Percentiles rank a stretch among this genome's conserved stretches.
Evolutionary conservation across 2,888 invertebrate species (phyloP).

Genomic region (Drosophila cognata): DNA sequence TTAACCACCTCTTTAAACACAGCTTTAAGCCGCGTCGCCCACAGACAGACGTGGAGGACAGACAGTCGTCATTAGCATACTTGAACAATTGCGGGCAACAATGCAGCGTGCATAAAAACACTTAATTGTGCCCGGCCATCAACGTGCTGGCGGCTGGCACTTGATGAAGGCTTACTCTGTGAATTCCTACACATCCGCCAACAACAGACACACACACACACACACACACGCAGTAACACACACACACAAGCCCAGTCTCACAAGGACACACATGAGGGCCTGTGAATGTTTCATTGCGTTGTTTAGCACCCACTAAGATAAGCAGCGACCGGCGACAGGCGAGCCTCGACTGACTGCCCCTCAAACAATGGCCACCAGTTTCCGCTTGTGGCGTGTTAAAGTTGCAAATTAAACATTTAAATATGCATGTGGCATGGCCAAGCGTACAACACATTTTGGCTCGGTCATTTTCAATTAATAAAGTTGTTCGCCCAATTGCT

Average conservation of each 20-base stretch:
- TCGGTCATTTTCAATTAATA: conserved; percentile 51
- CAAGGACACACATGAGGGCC: conserved; percentile 41
- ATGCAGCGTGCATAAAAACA: conserved; percentile 74
- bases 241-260: conserved; percentile 1
- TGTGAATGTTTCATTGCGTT: conserved; percentile 62
- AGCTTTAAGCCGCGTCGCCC: background rate
- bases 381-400: conserved; percentile 19
- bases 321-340: conserved; percentile 8
- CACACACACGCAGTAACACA: conserved; percentile 12
- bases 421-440: conserved; percentile 50
- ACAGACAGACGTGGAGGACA: background rate
- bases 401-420: conserved; percentile 63
- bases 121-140: conserved; percentile 76
- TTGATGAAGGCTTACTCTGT: conserved; percentile 53
- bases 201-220: conserved; percentile 4
- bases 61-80: conserved; percentile 70
- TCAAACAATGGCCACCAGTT: conserved; percentile 8
- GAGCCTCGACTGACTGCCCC: background rate
- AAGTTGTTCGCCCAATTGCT: conserved; percentile 30
- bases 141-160: conserved; percentile 57
- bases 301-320: conserved; percentile 28
- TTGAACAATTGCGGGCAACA: conserved; percentile 67
- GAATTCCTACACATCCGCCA: conserved; percentile 1
- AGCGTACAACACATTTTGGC: conserved; percentile 24
- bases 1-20: conserved; percentile 33